These are phyloP conservation scores for Andrena chrysosceles DNA, from an alignment of 2,888 invertebrate species.

Conservation along the genomic window DNA sequence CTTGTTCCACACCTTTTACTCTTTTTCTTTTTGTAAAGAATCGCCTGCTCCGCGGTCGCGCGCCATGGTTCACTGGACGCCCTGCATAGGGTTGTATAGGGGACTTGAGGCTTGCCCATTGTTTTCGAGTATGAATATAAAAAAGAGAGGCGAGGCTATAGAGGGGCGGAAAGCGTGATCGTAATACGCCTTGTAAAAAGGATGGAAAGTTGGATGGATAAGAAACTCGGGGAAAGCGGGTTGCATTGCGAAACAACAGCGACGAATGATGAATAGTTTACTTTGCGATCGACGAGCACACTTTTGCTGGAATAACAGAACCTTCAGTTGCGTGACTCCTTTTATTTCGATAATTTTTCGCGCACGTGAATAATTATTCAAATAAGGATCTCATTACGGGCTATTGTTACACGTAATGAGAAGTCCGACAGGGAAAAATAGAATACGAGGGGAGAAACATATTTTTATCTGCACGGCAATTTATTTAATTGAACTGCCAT, in stretches of 20 bases:
- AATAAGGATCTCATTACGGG: not conserved
- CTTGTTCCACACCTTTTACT: too few species aligned
- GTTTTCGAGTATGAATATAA: not conserved
- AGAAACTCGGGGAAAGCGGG: slow-evolving; percentile 29
- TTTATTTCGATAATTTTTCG: not conserved
- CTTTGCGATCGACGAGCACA: not conserved
- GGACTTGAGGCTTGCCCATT: not conserved
- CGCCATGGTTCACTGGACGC: not conserved
- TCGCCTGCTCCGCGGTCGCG: not conserved
- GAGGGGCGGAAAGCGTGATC: slow-evolving; percentile 27
- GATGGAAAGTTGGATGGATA: slow-evolving; percentile 33
- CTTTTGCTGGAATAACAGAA: not conserved
- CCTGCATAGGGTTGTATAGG: not conserved
- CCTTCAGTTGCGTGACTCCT: not conserved
- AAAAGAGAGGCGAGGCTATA: not conserved
- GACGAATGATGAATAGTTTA: not conserved
- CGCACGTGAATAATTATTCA: not conserved
- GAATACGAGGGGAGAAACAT: too few species aligned
- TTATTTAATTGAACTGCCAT: too few species aligned
- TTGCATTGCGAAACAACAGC: slow-evolving; percentile 10
- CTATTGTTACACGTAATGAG: not conserved
- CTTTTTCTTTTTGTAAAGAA: not conserved
- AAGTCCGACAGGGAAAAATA: too few species aligned
- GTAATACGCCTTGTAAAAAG: slow-evolving; percentile 18
- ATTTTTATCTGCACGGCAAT: too few species aligned